These are phyloP conservation scores for Semaprochilodus insignis DNA, from an alignment of 2,797 vertebrate genomes.

Conservation along the genomic window DNA sequence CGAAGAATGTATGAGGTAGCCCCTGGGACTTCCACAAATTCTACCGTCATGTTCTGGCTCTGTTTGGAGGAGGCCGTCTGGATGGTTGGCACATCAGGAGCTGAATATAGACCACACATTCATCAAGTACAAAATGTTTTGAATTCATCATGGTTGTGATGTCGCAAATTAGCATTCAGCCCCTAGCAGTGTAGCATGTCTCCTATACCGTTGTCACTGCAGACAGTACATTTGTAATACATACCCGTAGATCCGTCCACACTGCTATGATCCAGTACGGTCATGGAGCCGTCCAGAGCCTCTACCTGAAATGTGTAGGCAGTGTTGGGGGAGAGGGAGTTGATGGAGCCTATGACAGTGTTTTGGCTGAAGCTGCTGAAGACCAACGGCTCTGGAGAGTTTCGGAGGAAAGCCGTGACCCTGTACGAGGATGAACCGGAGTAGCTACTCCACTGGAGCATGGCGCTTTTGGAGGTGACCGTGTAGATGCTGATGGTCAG, in stretches of 20 bases:
- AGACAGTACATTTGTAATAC: background rate
- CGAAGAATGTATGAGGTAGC: constrained; percentile 84
- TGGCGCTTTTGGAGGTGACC: constrained; percentile 75
- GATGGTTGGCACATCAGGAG: constrained; percentile 80
- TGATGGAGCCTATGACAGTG: constrained; percentile 78
- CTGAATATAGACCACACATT: constrained; percentile 68
- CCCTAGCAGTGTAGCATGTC: too few relatives aligned
- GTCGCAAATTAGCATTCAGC: background rate
- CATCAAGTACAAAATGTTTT: too few relatives aligned
- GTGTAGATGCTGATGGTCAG: constrained; percentile 69
- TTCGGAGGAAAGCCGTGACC: constrained; percentile 69
- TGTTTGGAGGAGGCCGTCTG: constrained; percentile 84
- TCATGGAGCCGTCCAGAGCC: constrained; percentile 69
- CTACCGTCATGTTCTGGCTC: constrained; percentile 86
- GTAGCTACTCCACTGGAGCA: constrained; percentile 75
- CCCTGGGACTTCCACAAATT: constrained; percentile 77
- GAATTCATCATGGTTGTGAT: background rate
- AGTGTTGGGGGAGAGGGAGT: constrained; percentile 71
- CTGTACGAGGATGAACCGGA: constrained; percentile 76
- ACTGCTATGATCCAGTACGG: constrained; percentile 52
- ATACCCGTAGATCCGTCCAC: constrained; percentile 73
- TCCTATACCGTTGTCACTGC: too few relatives aligned
- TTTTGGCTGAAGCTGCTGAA: constrained; percentile 74
- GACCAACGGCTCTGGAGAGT: constrained; percentile 55
- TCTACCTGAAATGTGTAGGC: constrained; percentile 71